Base-by-base conservation (phyloP, 2,888 invertebrate species). In the Zeuzera pyrina region DNA sequence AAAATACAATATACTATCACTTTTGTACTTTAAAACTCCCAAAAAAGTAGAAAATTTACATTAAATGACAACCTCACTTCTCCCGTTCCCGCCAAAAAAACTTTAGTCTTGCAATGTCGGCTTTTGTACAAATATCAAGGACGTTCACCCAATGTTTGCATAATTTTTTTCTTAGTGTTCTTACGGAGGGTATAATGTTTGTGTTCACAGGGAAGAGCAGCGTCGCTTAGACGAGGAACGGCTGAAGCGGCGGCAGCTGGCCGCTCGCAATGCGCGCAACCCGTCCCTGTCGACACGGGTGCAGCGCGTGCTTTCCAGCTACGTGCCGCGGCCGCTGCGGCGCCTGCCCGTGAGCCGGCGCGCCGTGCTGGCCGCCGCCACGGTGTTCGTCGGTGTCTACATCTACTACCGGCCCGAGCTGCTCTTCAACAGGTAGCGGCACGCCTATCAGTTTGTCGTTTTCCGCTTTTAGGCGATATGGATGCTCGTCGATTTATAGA, bases 171-270 rank as follows among this genome's bases (percentile, higher is more conserved):
- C n/a, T n/a, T n/a, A n/a, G n/a, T n/a, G n/a, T n/a, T n/a, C n/a
- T n/a, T n/a, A n/a, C n/a, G n/a, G n/a, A n/a, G n/a, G n/a, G n/a
- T n/a, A n/a, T n/a, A n/a, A n/a, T n/a, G n/a, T n/a, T n/a, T n/a
- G n/a, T n/a, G n/a, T n/a, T n/a, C 8, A 12, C 25, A 90, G 90
- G 58, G 84, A 84, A 55, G 85, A 87, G 48, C 86, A 86, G 53
- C 85, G 88, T 0, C 74, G 77, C 14, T 49, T 68, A 8, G 89
- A 90, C 43, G 88, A 89, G 52, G 81, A 85, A 47, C 73, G 83
- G 11, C 67, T 85, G 37, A 60, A 69, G 26, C 71, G 76, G 8
- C 67, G 85, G 1, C 72, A 74, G 29, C 49, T 74, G 6, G 69
- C 49, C n/a, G n/a, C n/a, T n/a, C n/a, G n/a, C n/a, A n/a, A n/a